Evolutionary conservation across 2,797 vertebrate species (phyloP), one percentile per base, ranked within the genome.

Genomic region (Cyclopterus lumpus): DNA sequence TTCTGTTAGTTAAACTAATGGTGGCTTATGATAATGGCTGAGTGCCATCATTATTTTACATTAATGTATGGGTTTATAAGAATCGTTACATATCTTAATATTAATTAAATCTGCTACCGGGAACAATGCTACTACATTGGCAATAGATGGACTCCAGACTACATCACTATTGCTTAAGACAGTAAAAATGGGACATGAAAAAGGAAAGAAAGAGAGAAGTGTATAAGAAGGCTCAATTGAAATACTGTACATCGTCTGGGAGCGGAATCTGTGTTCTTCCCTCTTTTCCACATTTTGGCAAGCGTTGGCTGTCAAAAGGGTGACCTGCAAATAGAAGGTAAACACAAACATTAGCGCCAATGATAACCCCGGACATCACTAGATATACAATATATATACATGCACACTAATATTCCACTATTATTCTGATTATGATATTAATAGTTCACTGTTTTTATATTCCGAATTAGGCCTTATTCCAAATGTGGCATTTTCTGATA

Each of bases 271-370:
- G 75, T 28, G 66, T 62, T 82, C 67, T 88, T 92, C 8, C 66
- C 24, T 55, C 79, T 89, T 78, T 92, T 94, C 91, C 88, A 93
- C 94, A 95, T 95, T 75, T 87, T 91, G 77, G 26, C 48, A 18
- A n/a, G 11, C 8, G 32, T 66, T 38, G 30, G 15, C 28, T 28
- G 61, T 57, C 67, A 66, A 15, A 30, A 16, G 20, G 14, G 30
- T 44, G 42, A 82, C 71, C 92, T 91, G 80, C 16, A 83, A 80
- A 74, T 3, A 73, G 12, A 85, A 76, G 38, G 32, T 3, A 3
- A 46, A 48, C n/a, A 59, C 46, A 55, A 24, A 20, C 8, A 63
- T 79, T 22, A 67, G 28, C 55, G 22, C 30, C 16, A 64, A 36
- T 40, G 1, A 40, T 46, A 24, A 42, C 0, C 34, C n/a, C 14